Percentiles rank a stretch among this genome's conserved stretches.
Evolutionary conservation across 2,797 vertebrate genomes (phyloP).

Genomic region (Erethizon dorsatum): DNA sequence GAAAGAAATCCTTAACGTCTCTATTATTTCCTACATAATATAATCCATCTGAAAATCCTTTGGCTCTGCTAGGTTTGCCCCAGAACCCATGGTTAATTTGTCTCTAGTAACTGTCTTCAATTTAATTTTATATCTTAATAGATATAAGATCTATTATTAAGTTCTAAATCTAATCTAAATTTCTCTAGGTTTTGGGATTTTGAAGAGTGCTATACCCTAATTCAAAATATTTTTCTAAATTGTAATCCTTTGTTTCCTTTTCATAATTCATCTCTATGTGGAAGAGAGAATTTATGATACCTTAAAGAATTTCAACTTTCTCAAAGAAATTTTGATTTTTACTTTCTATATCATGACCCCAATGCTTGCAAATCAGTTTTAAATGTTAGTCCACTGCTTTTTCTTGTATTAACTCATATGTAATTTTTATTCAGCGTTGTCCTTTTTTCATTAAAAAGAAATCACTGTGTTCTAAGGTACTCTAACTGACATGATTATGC

Average conservation of each 20-base stretch:
- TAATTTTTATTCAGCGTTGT: slow-evolving; percentile 32
- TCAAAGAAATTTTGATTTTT: slow-evolving; percentile 17
- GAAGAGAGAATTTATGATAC: neutral
- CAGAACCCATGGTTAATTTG: neutral
- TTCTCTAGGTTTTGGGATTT: slow-evolving; percentile 6
- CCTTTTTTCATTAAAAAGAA: slow-evolving; percentile 49
- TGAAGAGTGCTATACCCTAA: neutral
- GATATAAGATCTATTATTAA: neutral
- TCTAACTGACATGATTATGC: neutral
- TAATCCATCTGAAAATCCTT: slow-evolving; percentile 1
- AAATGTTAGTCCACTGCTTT: slow-evolving; percentile 2
- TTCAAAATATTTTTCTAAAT: slow-evolving; percentile 20
- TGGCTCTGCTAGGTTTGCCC: neutral
- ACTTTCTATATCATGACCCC: neutral
- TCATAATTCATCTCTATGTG: slow-evolving; percentile 22
- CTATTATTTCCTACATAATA: neutral
- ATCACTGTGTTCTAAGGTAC: slow-evolving; percentile 49
- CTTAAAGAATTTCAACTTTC: slow-evolving; percentile 66
- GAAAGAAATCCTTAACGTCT: neutral
- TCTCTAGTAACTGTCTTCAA: slow-evolving; percentile 37
- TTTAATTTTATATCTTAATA: neutral
- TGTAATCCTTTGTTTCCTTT: slow-evolving; percentile 38
- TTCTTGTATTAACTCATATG: slow-evolving; percentile 30
- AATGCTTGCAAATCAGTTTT: neutral
- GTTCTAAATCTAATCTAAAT: neutral